Evolutionary conservation across 2,888 invertebrate genomes (phyloP), one percentile per base, ranked within the genome.

Genomic region (Himalopsyche anomala): DNA sequence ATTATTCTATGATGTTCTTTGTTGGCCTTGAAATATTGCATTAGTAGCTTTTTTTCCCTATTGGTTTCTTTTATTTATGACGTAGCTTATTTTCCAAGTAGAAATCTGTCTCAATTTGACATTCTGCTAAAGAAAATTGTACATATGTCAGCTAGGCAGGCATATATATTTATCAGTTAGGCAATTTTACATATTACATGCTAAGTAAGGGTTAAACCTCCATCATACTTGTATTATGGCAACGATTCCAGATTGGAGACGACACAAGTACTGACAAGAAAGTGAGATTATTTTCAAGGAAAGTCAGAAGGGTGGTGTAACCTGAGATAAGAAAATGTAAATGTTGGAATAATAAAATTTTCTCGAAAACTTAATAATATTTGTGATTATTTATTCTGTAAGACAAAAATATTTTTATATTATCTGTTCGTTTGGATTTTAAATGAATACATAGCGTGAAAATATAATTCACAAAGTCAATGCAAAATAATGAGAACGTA

Each of bases 131-230:
- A n/a, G 56, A 5, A n/a, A 4, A n/a, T 4, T 11, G n/a, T 55
- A 55, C 55, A 56, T 55, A 55, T 56, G 8, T 19, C 19, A 62
- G 62, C 19, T 11, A 62, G 19, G 19, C 28, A 5, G 19, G 19
- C n/a, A 40, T 40, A 83, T 62, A 69, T 83, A 83, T 83, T 83
- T 83, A 83, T 83, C 42, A 83, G 69, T 69, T 83, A 36, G 19
- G 83, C n/a, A 42, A 80, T 40, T 38, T 38, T 15, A n/a, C 38
- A 42, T 83, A 74, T 74, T 83, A 56, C 40, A 56, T 56, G 83
- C 62, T 83, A 83, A 83, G 15, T 42, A 38, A 56, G 12, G 69
- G 42, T 83, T 83, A 45, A 0, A 38, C 6, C 62, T 69, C 19
- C 42, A 62, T 62, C 40, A 40, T 69, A 11, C 0, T 28, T 28